Conservation (phyloP, 2,797 vertebrate genomes). For the Gymnopithys bicolor region DNA sequence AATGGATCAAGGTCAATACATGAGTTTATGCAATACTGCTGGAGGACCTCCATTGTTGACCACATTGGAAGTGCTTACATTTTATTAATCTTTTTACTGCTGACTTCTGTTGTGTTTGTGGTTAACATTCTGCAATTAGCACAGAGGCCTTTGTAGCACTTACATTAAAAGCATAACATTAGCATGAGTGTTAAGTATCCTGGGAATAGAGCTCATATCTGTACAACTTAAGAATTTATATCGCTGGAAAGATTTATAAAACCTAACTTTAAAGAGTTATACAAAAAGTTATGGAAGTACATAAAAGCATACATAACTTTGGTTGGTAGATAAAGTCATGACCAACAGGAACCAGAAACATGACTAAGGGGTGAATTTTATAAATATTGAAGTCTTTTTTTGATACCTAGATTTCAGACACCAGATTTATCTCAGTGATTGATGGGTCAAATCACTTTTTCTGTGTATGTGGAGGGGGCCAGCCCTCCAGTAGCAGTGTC, state of each 20-base stretch:
- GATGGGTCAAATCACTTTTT: no score
- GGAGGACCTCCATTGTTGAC: background rate
- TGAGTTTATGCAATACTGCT: background rate
- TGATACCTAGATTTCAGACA: background rate
- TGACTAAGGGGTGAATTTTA: background rate
- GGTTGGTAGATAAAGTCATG: background rate
- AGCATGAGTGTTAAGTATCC: background rate
- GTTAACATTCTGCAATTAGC: constrained; percentile 26
- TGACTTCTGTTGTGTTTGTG: background rate
- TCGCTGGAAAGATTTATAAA: constrained; percentile 20
- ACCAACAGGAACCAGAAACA: background rate
- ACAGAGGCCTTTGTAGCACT: background rate
- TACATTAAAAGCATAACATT: constrained; percentile 29
- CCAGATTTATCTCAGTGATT: no score
- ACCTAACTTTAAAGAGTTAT: background rate
- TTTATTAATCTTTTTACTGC: background rate
- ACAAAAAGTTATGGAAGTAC: constrained; percentile 14
- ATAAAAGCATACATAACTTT: background rate
- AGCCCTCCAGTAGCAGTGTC: no score
- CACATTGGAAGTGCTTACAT: background rate
- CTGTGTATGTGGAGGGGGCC: no score
- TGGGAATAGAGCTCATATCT: background rate
- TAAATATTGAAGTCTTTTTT: background rate
- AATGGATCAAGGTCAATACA: background rate
- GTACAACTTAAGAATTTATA: constrained; percentile 23